Evolutionary conservation across 2,113 vertebrate species (phyloP), one percentile per base, ranked within the genome.

Genomic region (Rousettus leschenaultii): DNA sequence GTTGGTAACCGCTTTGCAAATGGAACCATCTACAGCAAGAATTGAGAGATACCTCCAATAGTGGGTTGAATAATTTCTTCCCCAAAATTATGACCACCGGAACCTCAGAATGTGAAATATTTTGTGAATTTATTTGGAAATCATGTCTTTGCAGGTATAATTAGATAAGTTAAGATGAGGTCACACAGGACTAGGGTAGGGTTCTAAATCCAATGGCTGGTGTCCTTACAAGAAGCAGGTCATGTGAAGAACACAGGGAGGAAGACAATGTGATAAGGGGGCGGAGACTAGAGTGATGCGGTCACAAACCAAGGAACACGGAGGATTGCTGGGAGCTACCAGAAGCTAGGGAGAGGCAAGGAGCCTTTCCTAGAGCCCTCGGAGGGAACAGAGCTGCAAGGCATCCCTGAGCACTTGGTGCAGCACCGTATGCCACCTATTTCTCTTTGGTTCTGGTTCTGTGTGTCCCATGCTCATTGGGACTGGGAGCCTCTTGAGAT

Each of bases 391-490:
- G 7, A 14, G 45, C 18, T 26, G 18, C 12, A 12, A 22, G 24
- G 16, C 89, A 11, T 7, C n/a, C 16, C 43, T 14, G 33, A 14
- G 22, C 16, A 40, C 22, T 18, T 8, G 1, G 10, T 0, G 11
- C 3, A 40, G 21, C 18, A 3, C 5, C 6, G 4, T 16, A 38
- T 61, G 15, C 8, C 11, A 4, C 43, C 38, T 33, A 13, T 26
- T 79, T 33, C 57, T 53, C 48, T 7, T 26, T 38, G 26, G 12
- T 59, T 74, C 59, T 43, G 35, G 33, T n/a, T 74, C n/a, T 84
- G 15, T n/a, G 33, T 28, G 30, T 65, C 7, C 6, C 16, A 63
- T 0, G 6, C 4, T 57, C 28, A 0, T 0, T 5, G 8, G 5
- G 21, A 43, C 40, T 82, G 33, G 45, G 30, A 61, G 33, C 21